Percentiles rank a stretch among this genome's conserved stretches.
These are phyloP conservation scores for Hemiscyllium ocellatum DNA, from an alignment of 2,113 vertebrate species.

Conservation along the genomic window DNA sequence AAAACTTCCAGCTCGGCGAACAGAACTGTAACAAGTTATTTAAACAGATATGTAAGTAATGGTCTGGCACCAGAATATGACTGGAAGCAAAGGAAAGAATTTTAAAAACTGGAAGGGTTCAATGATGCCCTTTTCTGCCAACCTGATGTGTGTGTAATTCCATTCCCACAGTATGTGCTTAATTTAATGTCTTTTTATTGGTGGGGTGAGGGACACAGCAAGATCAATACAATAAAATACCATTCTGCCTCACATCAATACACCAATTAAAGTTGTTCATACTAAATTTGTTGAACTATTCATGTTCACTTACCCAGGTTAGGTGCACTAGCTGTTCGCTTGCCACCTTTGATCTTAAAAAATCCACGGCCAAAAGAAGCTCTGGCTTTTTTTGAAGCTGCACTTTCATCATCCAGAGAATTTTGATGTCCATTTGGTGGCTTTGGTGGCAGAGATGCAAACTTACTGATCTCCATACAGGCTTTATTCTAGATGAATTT, in stretches of 20 bases:
- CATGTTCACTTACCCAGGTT: constrained; percentile 73
- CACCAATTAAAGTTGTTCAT: not conserved
- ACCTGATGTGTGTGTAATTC: not conserved
- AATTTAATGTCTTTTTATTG: too few relatives aligned
- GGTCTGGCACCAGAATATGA: not conserved
- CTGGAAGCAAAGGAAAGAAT: not conserved
- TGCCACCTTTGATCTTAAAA: constrained; percentile 85
- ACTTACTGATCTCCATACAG: constrained; percentile 52
- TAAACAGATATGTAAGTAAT: not conserved
- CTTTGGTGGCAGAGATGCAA: constrained; percentile 67
- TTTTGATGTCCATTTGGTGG: constrained; percentile 51
- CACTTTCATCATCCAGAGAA: constrained; percentile 64
- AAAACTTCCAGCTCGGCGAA: too few relatives aligned
- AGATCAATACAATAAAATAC: not conserved
- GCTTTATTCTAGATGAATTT: constrained; percentile 55
- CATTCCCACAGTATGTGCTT: not conserved
- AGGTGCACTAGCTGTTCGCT: constrained; percentile 76
- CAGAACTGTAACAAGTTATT: not conserved
- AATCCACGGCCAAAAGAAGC: constrained; percentile 92
- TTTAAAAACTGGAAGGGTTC: not conserved
- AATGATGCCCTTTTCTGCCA: too few relatives aligned
- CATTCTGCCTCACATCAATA: not conserved
- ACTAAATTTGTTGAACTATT: not conserved
- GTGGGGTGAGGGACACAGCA: not conserved
- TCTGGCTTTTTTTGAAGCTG: constrained; percentile 80